Base-by-base conservation (phyloP, 1,140 invertebrate genomes). In the Monomorium pharaonis region DNA sequence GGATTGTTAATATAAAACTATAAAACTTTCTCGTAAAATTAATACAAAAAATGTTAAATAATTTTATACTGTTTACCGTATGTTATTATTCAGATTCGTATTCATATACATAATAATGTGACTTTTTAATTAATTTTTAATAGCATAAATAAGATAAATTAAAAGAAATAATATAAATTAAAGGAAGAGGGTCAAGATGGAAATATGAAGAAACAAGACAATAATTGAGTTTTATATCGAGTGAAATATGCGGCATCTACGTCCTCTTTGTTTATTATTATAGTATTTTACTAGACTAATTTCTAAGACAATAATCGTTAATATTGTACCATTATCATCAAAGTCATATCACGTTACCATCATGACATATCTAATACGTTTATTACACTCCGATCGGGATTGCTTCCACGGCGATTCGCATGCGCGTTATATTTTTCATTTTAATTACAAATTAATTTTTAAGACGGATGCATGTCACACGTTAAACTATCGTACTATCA, bases 221-320 rank as follows among this genome's bases (percentile, higher is more conserved):
- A 42, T 27, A 16, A 18, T 62, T 27, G 65, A 85, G 18, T 86
- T 37, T 44, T 37, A 37, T 88, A 83, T 91, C 72, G 88, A 91
- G 83, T 91, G 91, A 91, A 93, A 93, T 92, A 89, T 92, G 85
- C 84, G 85, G 75, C 81, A 91, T 91, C 93, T 94, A 92, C 74
- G 87, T 78, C 90, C 87, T 93, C 90, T 90, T 89, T 89, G 86
- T 93, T 94, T 94, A 94, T 93, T 93, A 90, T 91, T 92, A 80
- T 89, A 94, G 91, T 93, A 85, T 86, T 88, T 85, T 21, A 67
- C 89, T 93, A 92, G 75, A 90, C 92, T 93, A 93, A 75, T 78
- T 58, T 90, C 93, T 93, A 93, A 88, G 90, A 93, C 92, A 93
- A 93, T 92, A 93, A 93, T 93, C 78, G 56, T 90, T 91, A 92